These are phyloP conservation scores for Bombus soroeensis DNA, from an alignment of 1,140 invertebrate genomes.

Conservation along the genomic window DNA sequence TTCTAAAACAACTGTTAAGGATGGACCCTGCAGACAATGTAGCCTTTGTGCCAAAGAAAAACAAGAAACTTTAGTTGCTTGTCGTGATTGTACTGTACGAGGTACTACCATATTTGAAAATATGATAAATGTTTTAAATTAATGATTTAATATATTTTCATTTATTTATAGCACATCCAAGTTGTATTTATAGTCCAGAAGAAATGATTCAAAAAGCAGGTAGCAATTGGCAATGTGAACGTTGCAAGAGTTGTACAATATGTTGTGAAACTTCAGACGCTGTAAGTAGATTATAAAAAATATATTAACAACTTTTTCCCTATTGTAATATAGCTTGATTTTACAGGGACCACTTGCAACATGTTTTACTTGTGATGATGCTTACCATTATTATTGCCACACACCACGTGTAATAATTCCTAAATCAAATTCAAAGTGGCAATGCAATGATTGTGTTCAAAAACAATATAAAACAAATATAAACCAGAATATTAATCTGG, in stretches of 20 bases:
- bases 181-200: conserved; percentile 86
- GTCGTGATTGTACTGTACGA: conserved; percentile 91
- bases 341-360: conserved; percentile 85
- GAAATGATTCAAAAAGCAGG: conserved; percentile 86
- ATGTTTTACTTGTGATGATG: conserved; percentile 92
- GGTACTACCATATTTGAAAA: conserved; percentile 81
- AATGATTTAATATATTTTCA: background rate
- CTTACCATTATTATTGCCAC: conserved; percentile 91
- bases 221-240: conserved; percentile 88
- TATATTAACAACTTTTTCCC: conserved; percentile 22
- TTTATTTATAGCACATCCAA: conserved; percentile 85
- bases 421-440: conserved; percentile 76
- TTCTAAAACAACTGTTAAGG: conserved; percentile 75
- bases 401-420: conserved; percentile 83
- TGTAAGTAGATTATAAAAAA: conserved; percentile 82
- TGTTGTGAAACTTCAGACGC: conserved; percentile 88
- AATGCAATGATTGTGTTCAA: conserved; percentile 75
- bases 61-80: conserved; percentile 87
- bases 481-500: conserved; percentile 51
- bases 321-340: conserved; percentile 39
- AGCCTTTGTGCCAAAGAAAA: conserved; percentile 81
- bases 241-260: conserved; percentile 88
- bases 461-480: conserved; percentile 70
- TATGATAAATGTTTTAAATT: background rate
- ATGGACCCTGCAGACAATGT: conserved; percentile 82